Evolutionary conservation across 2,113 vertebrate species (phyloP), one percentile per base, ranked within the genome.

Genomic region (Caranx ignobilis): DNA sequence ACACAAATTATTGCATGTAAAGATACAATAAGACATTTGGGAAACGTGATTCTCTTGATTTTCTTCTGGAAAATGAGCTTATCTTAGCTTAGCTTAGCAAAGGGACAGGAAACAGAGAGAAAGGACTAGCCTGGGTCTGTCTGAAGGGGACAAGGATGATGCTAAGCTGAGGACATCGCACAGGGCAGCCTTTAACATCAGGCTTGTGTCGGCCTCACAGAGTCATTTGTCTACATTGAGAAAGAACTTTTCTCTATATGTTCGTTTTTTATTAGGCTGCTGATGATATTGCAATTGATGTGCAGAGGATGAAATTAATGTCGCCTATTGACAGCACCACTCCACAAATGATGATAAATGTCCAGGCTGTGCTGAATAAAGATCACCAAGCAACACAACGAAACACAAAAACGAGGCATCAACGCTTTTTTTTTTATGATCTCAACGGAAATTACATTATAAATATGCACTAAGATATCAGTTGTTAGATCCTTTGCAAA

Each of bases 301-400:
- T 80, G 77, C 79, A 82, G 77, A 88, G 68, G 52, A 78, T 74
- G 75, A 75, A 86, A 80, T 81, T 81, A 85, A 56, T 77, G 55
- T 69, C 5, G 13, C 50, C 52, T 78, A 78, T 82, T 81, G 77
- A 88, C 65, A 41, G 18, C 70, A 10, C n/a, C 45, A 13, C 67
- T 75, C 66, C 50, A 65, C 80, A 87, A 90, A 85, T 88, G 75
- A 86, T 70, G 50, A 81, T 79, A 71, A 62, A 62, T 68, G 73
- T 71, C 61, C 6, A 11, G 11, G 43, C 71, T 56, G 59, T 35
- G 61, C 60, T 1, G 12, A 74, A 71, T 72, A 26, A 74, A 70
- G 57, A 69, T 74, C 78, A 74, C 77, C 59, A 43, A 54, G 48
- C 16, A n/a, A 35, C 47, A 1, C n/a, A 68, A 47, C 21, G 32